Conservation (phyloP, 2,888 invertebrate genomes). For the Corythucha ciliata region DNA sequence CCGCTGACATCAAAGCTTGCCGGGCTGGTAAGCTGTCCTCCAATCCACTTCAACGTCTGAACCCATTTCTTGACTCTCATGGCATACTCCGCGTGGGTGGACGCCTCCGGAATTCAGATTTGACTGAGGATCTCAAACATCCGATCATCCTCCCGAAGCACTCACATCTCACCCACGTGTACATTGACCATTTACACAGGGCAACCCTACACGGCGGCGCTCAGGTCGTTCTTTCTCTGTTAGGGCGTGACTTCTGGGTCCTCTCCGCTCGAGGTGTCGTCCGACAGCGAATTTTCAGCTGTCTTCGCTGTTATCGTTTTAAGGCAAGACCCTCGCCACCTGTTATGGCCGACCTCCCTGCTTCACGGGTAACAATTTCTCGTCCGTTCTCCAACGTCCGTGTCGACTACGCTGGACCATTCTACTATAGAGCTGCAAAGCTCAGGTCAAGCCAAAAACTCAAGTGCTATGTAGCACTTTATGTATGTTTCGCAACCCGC, state of each 20-base stretch:
- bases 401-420: slow-evolving; percentile 36
- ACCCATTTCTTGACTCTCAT: slow-evolving; percentile 16
- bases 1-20: too few species aligned
- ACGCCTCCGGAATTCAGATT: slow-evolving; percentile 8
- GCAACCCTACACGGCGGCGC: slow-evolving; percentile 10
- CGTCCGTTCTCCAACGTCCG: slow-evolving; percentile 35
- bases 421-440: slow-evolving; percentile 28
- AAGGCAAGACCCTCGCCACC: slow-evolving; percentile 16
- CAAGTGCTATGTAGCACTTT: slow-evolving; percentile 36
- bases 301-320: slow-evolving; percentile 20
- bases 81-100: slow-evolving; percentile 23
- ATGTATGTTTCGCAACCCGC: slow-evolving; percentile 36
- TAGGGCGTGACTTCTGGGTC: slow-evolving; percentile 16
- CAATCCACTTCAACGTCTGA: too few species aligned
- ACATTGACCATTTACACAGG: slow-evolving; percentile 21
- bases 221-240: too few species aligned
- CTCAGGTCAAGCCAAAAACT: slow-evolving; percentile 26
- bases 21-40: too few species aligned
- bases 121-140: slow-evolving; percentile 16
- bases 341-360: slow-evolving; percentile 25
- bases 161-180: slow-evolving; percentile 12
- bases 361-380: slow-evolving; percentile 12
- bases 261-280: slow-evolving; percentile 7
- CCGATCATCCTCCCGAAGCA: slow-evolving; percentile 16
- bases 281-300: slow-evolving; percentile 10